Percentiles rank a stretch among this genome's conserved stretches.
Evolutionary conservation across 2,113 vertebrate genomes (phyloP).

Genomic region (Polypterus senegalus): DNA sequence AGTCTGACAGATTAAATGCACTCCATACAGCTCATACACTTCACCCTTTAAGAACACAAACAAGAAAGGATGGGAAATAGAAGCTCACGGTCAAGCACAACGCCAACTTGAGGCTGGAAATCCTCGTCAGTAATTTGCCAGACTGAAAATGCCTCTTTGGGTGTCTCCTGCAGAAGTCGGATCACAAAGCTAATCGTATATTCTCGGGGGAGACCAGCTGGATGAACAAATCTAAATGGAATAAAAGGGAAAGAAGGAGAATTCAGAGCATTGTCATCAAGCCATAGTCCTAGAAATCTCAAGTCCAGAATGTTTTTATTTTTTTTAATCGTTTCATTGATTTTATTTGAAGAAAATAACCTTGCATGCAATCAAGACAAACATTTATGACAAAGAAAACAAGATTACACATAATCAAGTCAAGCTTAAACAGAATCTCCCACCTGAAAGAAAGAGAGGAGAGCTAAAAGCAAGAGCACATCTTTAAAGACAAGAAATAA

Average conservation of each 20-base stretch:
- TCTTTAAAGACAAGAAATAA: too few relatives aligned
- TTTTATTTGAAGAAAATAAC: too few relatives aligned
- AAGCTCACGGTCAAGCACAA: conserved; percentile 74
- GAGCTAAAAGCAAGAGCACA: too few relatives aligned
- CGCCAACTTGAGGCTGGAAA: conserved; percentile 75
- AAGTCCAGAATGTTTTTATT: too few relatives aligned
- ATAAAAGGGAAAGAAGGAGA: background rate
- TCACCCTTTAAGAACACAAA: background rate
- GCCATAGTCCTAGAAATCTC: too few relatives aligned
- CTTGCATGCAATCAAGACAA: too few relatives aligned
- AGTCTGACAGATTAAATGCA: background rate
- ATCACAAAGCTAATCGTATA: conserved; percentile 68
- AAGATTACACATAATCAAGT: too few relatives aligned
- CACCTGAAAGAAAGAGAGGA: too few relatives aligned
- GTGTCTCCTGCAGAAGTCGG: conserved; percentile 68
- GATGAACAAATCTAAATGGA: conserved; percentile 53
- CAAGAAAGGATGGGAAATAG: background rate
- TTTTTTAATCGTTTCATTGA: too few relatives aligned
- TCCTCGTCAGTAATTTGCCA: conserved; percentile 81
- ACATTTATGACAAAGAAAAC: too few relatives aligned
- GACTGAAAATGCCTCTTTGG: conserved; percentile 68
- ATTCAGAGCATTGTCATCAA: too few relatives aligned
- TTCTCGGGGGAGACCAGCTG: conserved; percentile 57
- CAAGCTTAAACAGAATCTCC: too few relatives aligned
- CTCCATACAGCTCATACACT: background rate